Conservation (phyloP, 2,888 invertebrate genomes). For the Drosophila picticornis region DNA sequence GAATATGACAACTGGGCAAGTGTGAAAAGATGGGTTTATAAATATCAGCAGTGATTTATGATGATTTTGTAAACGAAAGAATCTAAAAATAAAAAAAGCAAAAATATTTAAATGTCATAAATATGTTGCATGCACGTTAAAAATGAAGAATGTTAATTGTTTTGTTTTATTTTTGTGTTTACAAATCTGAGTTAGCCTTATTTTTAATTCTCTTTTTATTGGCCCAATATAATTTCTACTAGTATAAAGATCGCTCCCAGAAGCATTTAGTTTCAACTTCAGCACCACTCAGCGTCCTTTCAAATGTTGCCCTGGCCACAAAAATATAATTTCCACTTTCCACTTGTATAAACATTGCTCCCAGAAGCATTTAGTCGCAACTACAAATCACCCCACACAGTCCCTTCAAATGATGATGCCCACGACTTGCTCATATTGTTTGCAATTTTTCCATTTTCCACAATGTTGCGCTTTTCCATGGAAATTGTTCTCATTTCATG, state of each 20-base stretch:
- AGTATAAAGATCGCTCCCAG: constrained; percentile 3
- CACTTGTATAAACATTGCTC: constrained; percentile 5
- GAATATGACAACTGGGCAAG: constrained; percentile 61
- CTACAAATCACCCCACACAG: not conserved
- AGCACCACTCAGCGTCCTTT: not conserved
- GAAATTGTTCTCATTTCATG: constrained; percentile 84
- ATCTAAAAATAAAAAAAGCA: not conserved
- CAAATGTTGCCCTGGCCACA: not conserved
- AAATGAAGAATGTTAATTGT: not conserved
- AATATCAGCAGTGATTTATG: constrained; percentile 12
- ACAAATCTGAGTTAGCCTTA: not conserved
- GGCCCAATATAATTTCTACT: not conserved
- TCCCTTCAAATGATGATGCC: not conserved
- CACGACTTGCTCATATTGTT: constrained; percentile 19
- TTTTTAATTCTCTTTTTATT: not conserved
- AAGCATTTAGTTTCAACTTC: not conserved
- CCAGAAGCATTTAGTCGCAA: not conserved
- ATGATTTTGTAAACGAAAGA: not conserved
- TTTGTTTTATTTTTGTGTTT: not conserved
- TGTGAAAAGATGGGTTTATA: constrained; percentile 12
- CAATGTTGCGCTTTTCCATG: constrained; percentile 84
- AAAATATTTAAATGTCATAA: not conserved
- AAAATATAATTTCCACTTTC: constrained; percentile 6
- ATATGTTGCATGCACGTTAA: not conserved
- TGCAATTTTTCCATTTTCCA: constrained; percentile 84